Evolutionary conservation across 2,113 vertebrate genomes (phyloP).

Genomic region (Cyanistes caeruleus): DNA sequence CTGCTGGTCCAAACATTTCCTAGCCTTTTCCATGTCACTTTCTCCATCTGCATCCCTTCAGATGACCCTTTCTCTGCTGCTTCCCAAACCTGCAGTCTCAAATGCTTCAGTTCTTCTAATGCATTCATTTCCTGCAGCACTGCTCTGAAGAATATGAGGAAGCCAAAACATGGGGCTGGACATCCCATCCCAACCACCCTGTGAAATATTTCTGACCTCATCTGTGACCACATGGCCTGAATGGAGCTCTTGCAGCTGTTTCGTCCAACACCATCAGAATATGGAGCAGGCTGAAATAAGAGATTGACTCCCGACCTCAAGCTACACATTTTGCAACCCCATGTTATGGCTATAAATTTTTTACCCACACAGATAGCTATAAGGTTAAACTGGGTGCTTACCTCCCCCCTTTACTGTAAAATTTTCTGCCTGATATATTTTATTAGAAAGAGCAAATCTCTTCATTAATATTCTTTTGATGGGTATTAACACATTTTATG

Average conservation of each 20-base stretch:
- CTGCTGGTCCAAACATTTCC: background rate
- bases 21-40: background rate
- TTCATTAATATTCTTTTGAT: background rate
- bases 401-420: background rate
- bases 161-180: background rate
- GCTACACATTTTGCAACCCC: background rate
- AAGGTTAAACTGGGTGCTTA: background rate
- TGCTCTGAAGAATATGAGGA: background rate
- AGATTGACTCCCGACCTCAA: background rate
- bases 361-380: background rate
- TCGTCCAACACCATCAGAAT: background rate
- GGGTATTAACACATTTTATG: background rate
- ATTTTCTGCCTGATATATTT: background rate
- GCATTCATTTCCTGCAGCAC: background rate
- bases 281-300: background rate
- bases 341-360: background rate
- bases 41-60: background rate
- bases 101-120: background rate
- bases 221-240: background rate
- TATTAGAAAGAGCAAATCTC: background rate
- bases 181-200: background rate
- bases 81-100: background rate
- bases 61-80: background rate
- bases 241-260: background rate
- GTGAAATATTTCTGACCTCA: background rate